A percentile compares a stretch with the other conserved stretches of the same genome.
Conservation (phyloP, 2,888 invertebrate species). For the Orthonevra nobilis region DNA sequence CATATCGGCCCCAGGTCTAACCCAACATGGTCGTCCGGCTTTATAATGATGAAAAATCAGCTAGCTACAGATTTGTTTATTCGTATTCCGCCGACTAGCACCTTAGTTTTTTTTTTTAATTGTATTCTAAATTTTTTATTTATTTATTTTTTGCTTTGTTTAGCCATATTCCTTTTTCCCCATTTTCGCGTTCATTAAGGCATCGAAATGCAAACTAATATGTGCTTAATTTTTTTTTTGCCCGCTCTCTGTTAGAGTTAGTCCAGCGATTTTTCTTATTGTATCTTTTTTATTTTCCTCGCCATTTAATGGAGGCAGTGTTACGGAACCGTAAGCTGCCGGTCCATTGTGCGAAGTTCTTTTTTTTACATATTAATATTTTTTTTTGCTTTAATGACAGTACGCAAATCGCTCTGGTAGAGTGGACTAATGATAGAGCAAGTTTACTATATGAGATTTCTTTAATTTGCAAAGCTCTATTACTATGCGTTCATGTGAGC, state of each 20-base stretch:
- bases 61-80: conserved; percentile 9
- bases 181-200: conserved; percentile 59
- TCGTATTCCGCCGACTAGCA: neutral
- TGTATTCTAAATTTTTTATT: neutral
- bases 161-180: conserved; percentile 18
- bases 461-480: conserved; percentile 3
- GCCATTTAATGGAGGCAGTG: conserved; percentile 65
- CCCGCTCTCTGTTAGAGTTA: conserved; percentile 33
- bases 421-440: conserved; percentile 55
- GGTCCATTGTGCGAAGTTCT: conserved; percentile 57
- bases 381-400: conserved; percentile 21
- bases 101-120: conserved; percentile 3
- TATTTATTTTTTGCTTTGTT: conserved; percentile 14
- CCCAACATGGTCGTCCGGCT: conserved; percentile 1
- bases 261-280: conserved; percentile 40
- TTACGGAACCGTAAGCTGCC: conserved; percentile 69
- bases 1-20: conserved; percentile 25
- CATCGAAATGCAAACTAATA: conserved; percentile 66
- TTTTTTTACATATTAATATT: too few species aligned
- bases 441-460: conserved; percentile 4
- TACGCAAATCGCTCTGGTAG: conserved; percentile 55
- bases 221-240: conserved; percentile 22
- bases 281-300: conserved; percentile 3
- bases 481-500: conserved; percentile 23
- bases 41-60: conserved; percentile 46